phyloP scores from a whole-genome alignment of 2,797 vertebrate genomes.

The Phataginus tricuspis region DNA sequence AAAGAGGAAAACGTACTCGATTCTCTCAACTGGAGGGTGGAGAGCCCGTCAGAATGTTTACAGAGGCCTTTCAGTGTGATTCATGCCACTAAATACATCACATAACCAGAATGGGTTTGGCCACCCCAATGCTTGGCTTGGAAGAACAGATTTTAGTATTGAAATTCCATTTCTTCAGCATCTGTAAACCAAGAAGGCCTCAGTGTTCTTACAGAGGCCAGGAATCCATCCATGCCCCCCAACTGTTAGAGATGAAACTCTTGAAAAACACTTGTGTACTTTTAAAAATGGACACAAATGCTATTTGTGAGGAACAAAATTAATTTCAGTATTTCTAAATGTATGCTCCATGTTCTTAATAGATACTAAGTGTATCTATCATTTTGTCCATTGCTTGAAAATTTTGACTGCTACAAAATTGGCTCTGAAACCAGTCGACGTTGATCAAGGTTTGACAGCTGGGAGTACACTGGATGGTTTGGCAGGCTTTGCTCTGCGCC shows the following conservation, averaged over 20 bases:
- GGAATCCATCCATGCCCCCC: neutral
- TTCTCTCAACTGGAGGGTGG: neutral
- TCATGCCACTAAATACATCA: neutral
- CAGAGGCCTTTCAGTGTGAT: neutral
- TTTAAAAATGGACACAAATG: slow-evolving; percentile 8
- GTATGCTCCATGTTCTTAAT: neutral
- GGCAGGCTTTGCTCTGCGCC: neutral
- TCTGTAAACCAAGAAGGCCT: neutral
- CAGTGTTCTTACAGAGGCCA: neutral
- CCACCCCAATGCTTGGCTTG: neutral
- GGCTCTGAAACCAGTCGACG: neutral
- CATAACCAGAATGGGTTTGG: neutral
- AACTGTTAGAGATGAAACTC: slow-evolving; percentile 26
- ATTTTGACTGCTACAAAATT: neutral
- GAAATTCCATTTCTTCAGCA: neutral
- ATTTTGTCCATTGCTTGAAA: neutral
- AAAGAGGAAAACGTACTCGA: neutral
- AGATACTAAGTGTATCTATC: neutral
- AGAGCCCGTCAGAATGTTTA: neutral
- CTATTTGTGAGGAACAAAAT: neutral
- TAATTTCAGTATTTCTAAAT: neutral
- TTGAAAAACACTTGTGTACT: neutral
- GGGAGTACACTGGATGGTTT: neutral
- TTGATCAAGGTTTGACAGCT: neutral
- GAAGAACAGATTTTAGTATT: neutral